These are phyloP conservation scores for Aselliscus stoliczkanus DNA, from an alignment of 2,797 vertebrate genomes.

Conservation along the genomic window DNA sequence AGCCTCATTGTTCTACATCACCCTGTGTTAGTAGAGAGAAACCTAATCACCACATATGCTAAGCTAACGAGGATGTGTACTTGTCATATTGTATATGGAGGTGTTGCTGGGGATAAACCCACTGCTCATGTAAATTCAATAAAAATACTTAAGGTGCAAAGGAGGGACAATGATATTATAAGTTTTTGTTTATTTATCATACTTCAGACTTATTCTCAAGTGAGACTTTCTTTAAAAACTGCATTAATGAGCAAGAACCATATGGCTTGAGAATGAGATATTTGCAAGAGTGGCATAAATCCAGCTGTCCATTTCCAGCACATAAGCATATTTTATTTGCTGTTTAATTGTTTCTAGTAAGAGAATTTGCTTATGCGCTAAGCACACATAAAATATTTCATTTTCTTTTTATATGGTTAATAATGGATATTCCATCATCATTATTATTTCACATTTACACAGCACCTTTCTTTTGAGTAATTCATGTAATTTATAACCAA, in stretches of 20 bases:
- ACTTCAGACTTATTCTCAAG: slow-evolving; percentile 22
- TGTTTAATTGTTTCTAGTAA: slow-evolving; percentile 66
- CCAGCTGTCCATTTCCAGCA: slow-evolving; percentile 72
- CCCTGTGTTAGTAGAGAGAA: not conserved
- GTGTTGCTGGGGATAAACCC: not conserved
- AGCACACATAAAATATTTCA: slow-evolving; percentile 68
- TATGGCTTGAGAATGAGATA: slow-evolving; percentile 64
- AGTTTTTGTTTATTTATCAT: slow-evolving; percentile 41
- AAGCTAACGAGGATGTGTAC: not conserved
- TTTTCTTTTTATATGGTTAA: slow-evolving; percentile 60
- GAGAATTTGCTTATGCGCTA: slow-evolving; percentile 74
- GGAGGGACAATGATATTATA: slow-evolving; percentile 30
- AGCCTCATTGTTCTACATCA: not conserved
- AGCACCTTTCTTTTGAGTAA: slow-evolving; percentile 57
- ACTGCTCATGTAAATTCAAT: slow-evolving; percentile 23
- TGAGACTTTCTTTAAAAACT: slow-evolving; percentile 51
- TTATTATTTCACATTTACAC: slow-evolving; percentile 60
- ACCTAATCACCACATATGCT: not conserved
- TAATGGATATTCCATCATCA: slow-evolving; percentile 48
- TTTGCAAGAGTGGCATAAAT: slow-evolving; percentile 70
- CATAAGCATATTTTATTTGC: slow-evolving; percentile 69
- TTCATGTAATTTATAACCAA: slow-evolving; percentile 60
- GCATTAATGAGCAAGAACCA: slow-evolving; percentile 41
- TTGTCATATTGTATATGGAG: slow-evolving; percentile 5
- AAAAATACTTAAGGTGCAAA: slow-evolving; percentile 37